A percentile compares a stretch with the other conserved stretches of the same genome.
phyloP scores from a whole-genome alignment of 2,888 invertebrate species.

The Nowickia ferox region DNA sequence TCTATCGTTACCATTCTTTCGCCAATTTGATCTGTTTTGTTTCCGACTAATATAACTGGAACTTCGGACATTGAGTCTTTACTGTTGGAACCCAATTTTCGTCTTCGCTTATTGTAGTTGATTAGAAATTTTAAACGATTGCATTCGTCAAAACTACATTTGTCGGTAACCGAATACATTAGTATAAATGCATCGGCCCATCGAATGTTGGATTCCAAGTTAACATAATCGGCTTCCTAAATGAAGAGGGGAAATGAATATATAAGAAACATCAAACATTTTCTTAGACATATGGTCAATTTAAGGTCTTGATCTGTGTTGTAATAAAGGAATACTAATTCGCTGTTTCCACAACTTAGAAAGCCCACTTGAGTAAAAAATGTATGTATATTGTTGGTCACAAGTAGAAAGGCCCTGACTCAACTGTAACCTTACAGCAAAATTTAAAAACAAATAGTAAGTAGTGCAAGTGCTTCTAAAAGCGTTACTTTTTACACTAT shows the following conservation, averaged over 20 bases:
- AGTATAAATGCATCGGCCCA: slow-evolving; percentile 95
- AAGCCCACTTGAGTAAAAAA: too few species aligned
- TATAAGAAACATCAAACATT: too few species aligned
- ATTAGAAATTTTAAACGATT: slow-evolving; percentile 92
- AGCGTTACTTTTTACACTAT: too few species aligned
- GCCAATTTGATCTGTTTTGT: slow-evolving; percentile 90
- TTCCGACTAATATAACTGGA: slow-evolving; percentile 92
- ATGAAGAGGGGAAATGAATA: background rate
- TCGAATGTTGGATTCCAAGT: slow-evolving; percentile 90
- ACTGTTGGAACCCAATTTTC: slow-evolving; percentile 86
- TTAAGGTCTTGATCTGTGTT: too few species aligned
- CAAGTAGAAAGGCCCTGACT: too few species aligned
- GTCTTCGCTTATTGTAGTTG: slow-evolving; percentile 90
- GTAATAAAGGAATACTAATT: too few species aligned
- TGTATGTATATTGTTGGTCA: too few species aligned
- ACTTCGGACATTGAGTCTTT: slow-evolving; percentile 87
- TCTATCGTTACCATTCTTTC: slow-evolving; percentile 92
- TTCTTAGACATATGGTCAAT: too few species aligned
- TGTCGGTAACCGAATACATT: slow-evolving; percentile 94
- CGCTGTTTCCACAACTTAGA: too few species aligned
- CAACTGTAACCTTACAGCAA: too few species aligned
- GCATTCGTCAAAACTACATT: slow-evolving; percentile 94
- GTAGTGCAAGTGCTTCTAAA: too few species aligned
- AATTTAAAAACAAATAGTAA: too few species aligned
- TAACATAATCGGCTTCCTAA: slow-evolving; percentile 88